Evolutionary conservation across 2,888 invertebrate species (phyloP).

Genomic region (Drosophila recens): DNA sequence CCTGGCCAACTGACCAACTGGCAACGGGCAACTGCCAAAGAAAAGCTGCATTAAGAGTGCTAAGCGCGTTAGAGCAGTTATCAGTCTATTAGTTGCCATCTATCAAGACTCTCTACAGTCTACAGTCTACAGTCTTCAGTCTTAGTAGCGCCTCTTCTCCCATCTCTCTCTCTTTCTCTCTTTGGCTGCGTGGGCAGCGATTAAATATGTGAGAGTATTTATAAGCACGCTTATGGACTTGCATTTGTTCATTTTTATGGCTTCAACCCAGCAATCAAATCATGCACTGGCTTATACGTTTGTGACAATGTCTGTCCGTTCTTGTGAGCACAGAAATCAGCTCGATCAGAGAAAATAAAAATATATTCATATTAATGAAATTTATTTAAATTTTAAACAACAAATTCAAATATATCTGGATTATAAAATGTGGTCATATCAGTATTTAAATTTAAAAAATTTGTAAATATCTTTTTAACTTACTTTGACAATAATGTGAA

Average conservation of each 20-base stretch:
- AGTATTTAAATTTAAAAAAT: too few species aligned
- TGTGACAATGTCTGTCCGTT: too few species aligned
- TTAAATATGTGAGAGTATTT: conserved; percentile 41
- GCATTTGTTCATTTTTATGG: conserved; percentile 33
- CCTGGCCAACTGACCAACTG: conserved; percentile 17
- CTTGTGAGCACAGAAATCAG: too few species aligned
- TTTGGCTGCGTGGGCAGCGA: conserved; percentile 44
- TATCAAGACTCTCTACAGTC: conserved; percentile 33
- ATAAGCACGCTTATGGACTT: conserved; percentile 44
- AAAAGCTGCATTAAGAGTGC: conserved; percentile 52
- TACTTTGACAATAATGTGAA: too few species aligned
- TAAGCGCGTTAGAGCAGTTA: conserved; percentile 76
- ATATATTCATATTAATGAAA: too few species aligned
- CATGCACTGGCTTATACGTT: not conserved
- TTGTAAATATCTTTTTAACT: too few species aligned
- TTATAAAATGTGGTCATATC: too few species aligned
- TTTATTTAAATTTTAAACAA: too few species aligned
- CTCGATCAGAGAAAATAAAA: too few species aligned
- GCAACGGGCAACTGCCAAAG: conserved; percentile 2
- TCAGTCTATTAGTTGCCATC: conserved; percentile 73
- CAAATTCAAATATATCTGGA: too few species aligned
- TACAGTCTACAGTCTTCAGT: not conserved
- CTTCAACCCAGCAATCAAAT: not conserved
- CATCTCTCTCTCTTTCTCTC: not conserved
- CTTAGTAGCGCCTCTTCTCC: conserved; percentile 12